These are phyloP conservation scores for Microctenopoma steveboyesi DNA, from an alignment of 2,797 vertebrate species.

Conservation along the genomic window DNA sequence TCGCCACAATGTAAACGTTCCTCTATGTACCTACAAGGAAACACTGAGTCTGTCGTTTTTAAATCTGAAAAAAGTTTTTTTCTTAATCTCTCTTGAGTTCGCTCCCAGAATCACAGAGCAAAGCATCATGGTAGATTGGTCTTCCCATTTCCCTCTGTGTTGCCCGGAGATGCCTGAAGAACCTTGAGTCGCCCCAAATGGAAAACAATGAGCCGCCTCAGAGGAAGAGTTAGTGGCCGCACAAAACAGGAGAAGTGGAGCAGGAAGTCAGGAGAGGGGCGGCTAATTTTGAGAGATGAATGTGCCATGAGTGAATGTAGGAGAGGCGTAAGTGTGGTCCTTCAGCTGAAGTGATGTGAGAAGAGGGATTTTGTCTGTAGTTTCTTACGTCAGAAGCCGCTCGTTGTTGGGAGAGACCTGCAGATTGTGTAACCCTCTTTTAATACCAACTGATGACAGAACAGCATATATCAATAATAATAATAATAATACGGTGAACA, in stretches of 20 bases:
- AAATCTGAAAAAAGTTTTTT: no score
- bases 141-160: conserved; percentile 7
- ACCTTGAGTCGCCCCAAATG: conserved; percentile 51
- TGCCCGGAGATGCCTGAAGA: conserved; percentile 40
- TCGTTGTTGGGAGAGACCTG: conserved; percentile 3
- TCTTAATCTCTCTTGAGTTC: no score
- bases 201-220: conserved; percentile 57
- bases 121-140: conserved; percentile 54
- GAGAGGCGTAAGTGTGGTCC: conserved; percentile 3
- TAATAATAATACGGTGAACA: no score
- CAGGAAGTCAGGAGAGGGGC: conserved; percentile 52
- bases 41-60: no score
- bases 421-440: no score
- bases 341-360: conserved; percentile 24
- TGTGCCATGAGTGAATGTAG: conserved; percentile 35
- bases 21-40: no score
- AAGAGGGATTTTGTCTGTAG: background rate
- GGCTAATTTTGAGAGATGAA: conserved; percentile 60
- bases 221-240: conserved; percentile 37
- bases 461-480: no score
- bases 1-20: no score
- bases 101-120: conserved; percentile 54
- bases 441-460: no score
- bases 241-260: conserved; percentile 63
- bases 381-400: background rate